These are phyloP conservation scores for Ophion costatus DNA, from an alignment of 2,888 invertebrate genomes.

Conservation along the genomic window DNA sequence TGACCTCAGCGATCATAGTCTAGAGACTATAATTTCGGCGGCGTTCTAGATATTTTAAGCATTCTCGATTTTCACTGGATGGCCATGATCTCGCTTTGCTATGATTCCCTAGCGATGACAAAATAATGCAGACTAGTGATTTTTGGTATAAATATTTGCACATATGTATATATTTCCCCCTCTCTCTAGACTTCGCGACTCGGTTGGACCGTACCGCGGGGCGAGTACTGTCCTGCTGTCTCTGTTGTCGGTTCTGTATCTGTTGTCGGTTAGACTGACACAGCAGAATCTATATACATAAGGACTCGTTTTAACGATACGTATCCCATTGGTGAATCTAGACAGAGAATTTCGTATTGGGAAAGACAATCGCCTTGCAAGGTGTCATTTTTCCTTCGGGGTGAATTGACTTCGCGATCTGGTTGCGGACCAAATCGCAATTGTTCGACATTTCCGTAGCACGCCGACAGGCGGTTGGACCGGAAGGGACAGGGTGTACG, in stretches of 20 bases:
- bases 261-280: too few species aligned
- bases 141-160: background rate
- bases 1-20: background rate
- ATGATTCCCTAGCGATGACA: background rate
- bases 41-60: background rate
- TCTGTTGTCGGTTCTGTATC: background rate
- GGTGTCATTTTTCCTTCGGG: too few species aligned
- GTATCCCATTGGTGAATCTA: background rate
- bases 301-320: background rate
- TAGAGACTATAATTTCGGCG: too few species aligned
- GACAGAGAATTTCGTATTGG: background rate
- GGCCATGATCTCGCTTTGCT: background rate
- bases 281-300: too few species aligned
- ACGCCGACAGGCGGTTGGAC: background rate
- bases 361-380: too few species aligned
- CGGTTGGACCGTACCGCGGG: constrained; percentile 17
- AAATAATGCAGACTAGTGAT: background rate
- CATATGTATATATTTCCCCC: too few species aligned
- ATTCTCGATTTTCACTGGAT: background rate
- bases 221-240: too few species aligned
- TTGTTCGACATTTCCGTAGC: background rate
- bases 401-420: too few species aligned
- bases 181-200: background rate
- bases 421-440: background rate
- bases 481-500: background rate